Conservation (phyloP, 2,888 invertebrate genomes). For the Eulithis prunata region DNA sequence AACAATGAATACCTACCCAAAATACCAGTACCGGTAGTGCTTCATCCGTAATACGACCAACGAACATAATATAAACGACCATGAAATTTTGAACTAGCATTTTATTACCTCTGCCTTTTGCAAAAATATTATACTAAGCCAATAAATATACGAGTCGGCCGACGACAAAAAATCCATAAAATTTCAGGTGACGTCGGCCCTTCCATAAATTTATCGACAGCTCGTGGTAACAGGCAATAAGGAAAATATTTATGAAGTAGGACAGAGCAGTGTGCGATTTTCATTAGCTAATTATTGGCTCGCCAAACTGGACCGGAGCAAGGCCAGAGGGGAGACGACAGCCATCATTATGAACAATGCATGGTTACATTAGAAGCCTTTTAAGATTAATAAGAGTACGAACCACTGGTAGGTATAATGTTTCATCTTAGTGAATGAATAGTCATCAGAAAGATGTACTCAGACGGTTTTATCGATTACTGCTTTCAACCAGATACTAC, state of each 20-base stretch:
- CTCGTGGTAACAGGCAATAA: conserved; percentile 82
- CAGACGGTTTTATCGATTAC: neutral
- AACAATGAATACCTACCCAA: no score
- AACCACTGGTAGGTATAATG: neutral
- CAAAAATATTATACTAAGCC: conserved; percentile 33
- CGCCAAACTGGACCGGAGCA: conserved; percentile 34
- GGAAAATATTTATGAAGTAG: conserved; percentile 81
- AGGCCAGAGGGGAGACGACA: conserved; percentile 28
- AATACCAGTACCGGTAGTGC: no score
- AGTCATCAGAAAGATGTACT: neutral
- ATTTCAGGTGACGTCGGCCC: conserved; percentile 80
- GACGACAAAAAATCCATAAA: conserved; percentile 76
- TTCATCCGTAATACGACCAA: no score
- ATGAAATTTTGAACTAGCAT: neutral
- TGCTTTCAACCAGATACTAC: neutral
- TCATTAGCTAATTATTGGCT: conserved; percentile 79
- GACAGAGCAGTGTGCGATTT: conserved; percentile 67
- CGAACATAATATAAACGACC: no score
- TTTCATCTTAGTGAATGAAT: neutral
- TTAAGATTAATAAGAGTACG: conserved; percentile 1
- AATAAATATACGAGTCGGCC: conserved; percentile 69
- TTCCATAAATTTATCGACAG: conserved; percentile 82
- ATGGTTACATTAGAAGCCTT: conserved; percentile 12
- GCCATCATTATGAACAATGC: conserved; percentile 25
- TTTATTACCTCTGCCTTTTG: conserved; percentile 10